Evolutionary conservation across 2,888 invertebrate species (phyloP).

Genomic region (Timema podura): DNA sequence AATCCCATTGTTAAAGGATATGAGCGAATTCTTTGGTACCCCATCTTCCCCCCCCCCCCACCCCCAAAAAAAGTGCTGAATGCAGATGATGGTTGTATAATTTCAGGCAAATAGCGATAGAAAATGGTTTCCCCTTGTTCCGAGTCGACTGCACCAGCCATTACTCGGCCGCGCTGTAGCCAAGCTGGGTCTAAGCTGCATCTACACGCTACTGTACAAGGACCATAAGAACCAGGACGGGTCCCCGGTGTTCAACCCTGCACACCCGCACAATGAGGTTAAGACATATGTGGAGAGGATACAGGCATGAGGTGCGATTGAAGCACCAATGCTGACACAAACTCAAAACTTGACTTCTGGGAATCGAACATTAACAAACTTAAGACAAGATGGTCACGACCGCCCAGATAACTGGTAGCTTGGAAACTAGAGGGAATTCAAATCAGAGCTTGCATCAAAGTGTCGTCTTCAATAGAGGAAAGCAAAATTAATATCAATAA

Average conservation of each 20-base stretch:
- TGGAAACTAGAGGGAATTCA: no score
- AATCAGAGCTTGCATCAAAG: no score
- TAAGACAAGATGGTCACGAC: no score
- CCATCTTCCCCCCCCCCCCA: no score
- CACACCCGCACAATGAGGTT: conserved; percentile 58
- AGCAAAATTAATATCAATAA: no score
- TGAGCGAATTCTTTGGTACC: no score
- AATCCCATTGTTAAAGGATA: no score
- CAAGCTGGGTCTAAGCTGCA: conserved; percentile 64
- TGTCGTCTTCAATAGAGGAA: no score
- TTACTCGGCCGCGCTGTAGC: conserved; percentile 71
- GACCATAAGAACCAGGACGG: conserved; percentile 60
- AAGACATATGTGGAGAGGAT: conserved; percentile 48
- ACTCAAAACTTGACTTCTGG: no score
- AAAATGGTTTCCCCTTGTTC: conserved; percentile 55
- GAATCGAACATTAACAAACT: no score
- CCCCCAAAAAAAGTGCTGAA: conserved; percentile 6
- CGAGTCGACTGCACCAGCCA: conserved; percentile 72
- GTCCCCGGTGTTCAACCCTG: conserved; percentile 61
- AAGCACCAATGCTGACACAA: no score
- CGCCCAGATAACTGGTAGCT: no score
- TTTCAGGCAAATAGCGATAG: conserved; percentile 56
- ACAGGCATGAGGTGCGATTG: background rate
- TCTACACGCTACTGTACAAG: conserved; percentile 59
- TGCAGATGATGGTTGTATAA: background rate